These are phyloP conservation scores for Lasiurus borealis DNA, from an alignment of 2,113 vertebrate genomes.

Conservation along the genomic window DNA sequence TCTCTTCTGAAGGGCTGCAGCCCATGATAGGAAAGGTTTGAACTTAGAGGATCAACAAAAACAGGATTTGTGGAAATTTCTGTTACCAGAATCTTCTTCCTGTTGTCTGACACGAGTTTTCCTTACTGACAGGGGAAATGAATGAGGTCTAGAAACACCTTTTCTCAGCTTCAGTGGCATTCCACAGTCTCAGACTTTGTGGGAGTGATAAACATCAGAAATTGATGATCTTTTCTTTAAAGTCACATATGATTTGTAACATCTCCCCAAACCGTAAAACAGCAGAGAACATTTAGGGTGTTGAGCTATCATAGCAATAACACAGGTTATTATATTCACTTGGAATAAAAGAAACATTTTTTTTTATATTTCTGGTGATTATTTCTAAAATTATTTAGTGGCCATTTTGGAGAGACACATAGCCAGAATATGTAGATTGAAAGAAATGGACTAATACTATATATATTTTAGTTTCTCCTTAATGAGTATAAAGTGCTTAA, in stretches of 20 bases:
- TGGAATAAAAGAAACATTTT: slow-evolving; percentile 21
- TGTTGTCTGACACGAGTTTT: slow-evolving; percentile 72
- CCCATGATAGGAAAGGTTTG: slow-evolving; percentile 51
- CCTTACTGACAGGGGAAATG: slow-evolving; percentile 65
- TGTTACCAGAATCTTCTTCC: slow-evolving; percentile 33
- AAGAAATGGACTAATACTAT: neutral
- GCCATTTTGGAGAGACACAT: neutral
- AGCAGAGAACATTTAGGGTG: neutral
- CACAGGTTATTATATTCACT: neutral
- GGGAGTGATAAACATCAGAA: slow-evolving; percentile 55
- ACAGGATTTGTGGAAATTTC: slow-evolving; percentile 60
- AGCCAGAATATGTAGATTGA: neutral
- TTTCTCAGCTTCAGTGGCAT: slow-evolving; percentile 57
- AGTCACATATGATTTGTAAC: slow-evolving; percentile 11
- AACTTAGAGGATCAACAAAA: slow-evolving; percentile 73
- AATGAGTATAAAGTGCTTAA: neutral
- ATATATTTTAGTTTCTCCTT: neutral
- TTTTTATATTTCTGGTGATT: neutral
- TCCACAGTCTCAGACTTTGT: slow-evolving; percentile 59
- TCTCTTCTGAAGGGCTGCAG: slow-evolving; percentile 43
- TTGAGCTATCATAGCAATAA: neutral
- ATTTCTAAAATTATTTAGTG: slow-evolving; percentile 9
- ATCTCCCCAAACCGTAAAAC: slow-evolving; percentile 55
- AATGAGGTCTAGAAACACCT: slow-evolving; percentile 51
- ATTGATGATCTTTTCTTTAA: slow-evolving; percentile 60